Base-by-base conservation (phyloP, 2,888 invertebrate species). In the Odontomyia ornata region DNA sequence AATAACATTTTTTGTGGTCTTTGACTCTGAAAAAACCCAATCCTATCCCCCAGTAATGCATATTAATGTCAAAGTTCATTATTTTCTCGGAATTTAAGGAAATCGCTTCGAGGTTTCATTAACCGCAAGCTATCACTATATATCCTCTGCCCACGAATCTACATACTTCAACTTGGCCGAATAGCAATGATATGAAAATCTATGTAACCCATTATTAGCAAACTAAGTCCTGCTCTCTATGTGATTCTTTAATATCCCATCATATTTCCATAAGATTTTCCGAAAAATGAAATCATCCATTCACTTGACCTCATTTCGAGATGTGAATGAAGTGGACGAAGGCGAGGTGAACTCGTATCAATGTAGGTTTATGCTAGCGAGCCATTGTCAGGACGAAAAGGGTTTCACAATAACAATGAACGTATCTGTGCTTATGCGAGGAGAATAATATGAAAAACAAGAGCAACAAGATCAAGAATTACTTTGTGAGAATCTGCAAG, bases 211-310 rank as follows among this genome's bases (percentile, higher is more conserved):
- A n/a, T 52, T 15, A 4, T 36, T 9, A 9, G 36, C 15, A 13
- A 13, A 4, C 15, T 52, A 36, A 36, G 15, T 65, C 2, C 65
- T 9, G n/a, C 28, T 64, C 28, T 23, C 28, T 65, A 36, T 36
- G 21, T 18, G 21, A 36, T n/a, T 36, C 21, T 36, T 5, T 5
- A 30, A 65, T 21, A 36, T 5, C 43, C 27, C 65, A 65, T 43
- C 65, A 65, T 65, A 65, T 65, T 65, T 65, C 65, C 65, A 43
- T 65, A 43, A 21, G 7, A 65, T 65, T 65, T 15, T 43, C 65
- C 15, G 18, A 21, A 11, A 36, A 65, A 65, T 36, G 36, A 65
- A 65, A 36, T 65, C 36, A 65, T 65, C 65, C 65, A 36, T 65
- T 65, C 65, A n/a, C 65, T 65, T 65, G 65, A 65, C 65, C 65